Percentiles rank a stretch among this genome's conserved stretches.
These are phyloP conservation scores for Cavia porcellus DNA, from an alignment of 2,113 vertebrate species.

Conservation along the genomic window DNA sequence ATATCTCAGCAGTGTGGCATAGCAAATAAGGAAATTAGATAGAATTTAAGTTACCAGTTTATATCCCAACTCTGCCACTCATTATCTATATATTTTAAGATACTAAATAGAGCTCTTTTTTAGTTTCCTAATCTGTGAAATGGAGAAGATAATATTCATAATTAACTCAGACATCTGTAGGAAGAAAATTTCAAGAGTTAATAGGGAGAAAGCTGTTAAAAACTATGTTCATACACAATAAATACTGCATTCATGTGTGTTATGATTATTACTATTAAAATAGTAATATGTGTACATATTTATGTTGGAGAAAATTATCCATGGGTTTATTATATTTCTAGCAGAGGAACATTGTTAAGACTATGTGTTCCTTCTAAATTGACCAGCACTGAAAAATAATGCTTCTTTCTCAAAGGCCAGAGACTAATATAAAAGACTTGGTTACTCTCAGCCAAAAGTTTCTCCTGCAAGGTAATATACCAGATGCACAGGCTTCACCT, in stretches of 20 bases:
- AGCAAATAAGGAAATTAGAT: not conserved
- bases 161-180: not conserved
- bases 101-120: not conserved
- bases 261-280: not conserved
- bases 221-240: not conserved
- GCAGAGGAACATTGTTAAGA: not conserved
- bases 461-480: not conserved
- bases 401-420: not conserved
- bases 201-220: not conserved
- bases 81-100: not conserved
- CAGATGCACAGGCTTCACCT: not conserved
- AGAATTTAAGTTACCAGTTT: not conserved
- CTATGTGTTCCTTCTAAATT: not conserved
- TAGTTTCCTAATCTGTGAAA: not conserved
- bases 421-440: not conserved
- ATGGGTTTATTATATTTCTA: slow-evolving; percentile 3
- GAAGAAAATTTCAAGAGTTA: not conserved
- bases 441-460: not conserved
- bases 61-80: not conserved
- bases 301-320: not conserved
- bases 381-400: not conserved
- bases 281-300: not conserved
- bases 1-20: not conserved
- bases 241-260: not conserved
- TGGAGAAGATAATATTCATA: not conserved